phyloP scores from a whole-genome alignment of 1,140 invertebrate species.

The Papilio dardanus region DNA sequence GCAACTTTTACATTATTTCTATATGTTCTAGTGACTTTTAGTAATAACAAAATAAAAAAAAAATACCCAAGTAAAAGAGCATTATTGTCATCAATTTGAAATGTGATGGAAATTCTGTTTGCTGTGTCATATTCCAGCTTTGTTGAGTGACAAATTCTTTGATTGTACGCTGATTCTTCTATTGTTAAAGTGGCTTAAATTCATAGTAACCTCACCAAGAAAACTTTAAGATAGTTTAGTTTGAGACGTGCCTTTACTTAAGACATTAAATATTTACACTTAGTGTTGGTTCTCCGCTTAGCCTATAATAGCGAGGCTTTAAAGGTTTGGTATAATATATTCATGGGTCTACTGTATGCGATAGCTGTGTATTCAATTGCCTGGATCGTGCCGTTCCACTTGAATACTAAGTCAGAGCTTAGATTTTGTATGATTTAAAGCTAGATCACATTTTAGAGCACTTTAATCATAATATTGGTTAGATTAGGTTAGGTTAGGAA shows the following conservation, averaged over 20 bases:
- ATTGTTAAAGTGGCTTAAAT: background rate
- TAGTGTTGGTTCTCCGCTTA: background rate
- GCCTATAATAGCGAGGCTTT: background rate
- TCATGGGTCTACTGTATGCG: background rate
- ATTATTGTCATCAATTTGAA: background rate
- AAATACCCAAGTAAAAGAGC: background rate
- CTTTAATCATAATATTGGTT: background rate
- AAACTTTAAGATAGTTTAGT: background rate
- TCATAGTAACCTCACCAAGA: background rate
- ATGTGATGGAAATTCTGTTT: background rate
- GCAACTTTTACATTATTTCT: background rate
- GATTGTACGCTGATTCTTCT: too few relatives aligned
- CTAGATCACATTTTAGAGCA: background rate
- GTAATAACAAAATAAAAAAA: background rate
- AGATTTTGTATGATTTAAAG: background rate
- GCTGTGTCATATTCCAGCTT: background rate
- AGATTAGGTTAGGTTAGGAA: background rate
- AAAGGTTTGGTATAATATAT: constrained; percentile 20
- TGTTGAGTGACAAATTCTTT: too few relatives aligned
- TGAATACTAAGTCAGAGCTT: constrained; percentile 1
- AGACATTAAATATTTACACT: background rate
- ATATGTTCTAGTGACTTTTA: background rate
- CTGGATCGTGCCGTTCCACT: constrained; percentile 5
- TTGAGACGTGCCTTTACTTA: background rate
- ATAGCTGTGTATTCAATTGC: constrained; percentile 5